Base-by-base conservation (phyloP, 2,888 invertebrate genomes). In the Acleris holmiana region DNA sequence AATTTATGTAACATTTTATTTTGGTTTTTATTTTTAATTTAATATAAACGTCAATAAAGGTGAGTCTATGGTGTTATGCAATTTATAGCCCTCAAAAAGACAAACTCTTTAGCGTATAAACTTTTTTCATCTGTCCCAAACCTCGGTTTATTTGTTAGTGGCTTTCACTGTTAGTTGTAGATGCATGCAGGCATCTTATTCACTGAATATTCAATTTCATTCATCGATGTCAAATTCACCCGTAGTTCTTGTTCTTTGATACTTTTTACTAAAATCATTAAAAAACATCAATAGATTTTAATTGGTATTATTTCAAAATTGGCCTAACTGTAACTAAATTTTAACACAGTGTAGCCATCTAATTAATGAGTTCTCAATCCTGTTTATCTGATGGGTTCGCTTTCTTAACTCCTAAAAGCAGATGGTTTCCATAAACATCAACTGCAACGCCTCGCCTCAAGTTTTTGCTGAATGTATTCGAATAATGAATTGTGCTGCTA, bases 11-110 rank as follows among this genome's bases (percentile, higher is more conserved):
- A 86, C 81, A 86, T 85, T 84, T 74, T 76, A 76, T 73, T 73
- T 76, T 83, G 86, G 84, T 80, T 86, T 88, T 88, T 84, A 80
- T 85, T 89, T 88, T 78, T 29, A 29, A 75, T 71, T 75, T 74
- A 69, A 67, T 69, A 58, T 21, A 59, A 54, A 54, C 40, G 58
- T 17, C 19, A 15, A 23, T 67, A 72, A 76, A 74, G 82, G 86
- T 86, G 86, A 84, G 88, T 88, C 88, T 86, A 86, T 84, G 78
- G 88, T 89, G 89, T 89, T 90, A 91, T 90, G 91, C 91, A 91
- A 90, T 90, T 91, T 91, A 89, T 88, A 84, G 77, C 79, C 84
- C 84, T 80, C 80, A 46, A 65, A 67, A 54, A 49, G 29, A 67
- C 59, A 58, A 49, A 47, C 25, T 54, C 46, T 47, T 15, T 17